phyloP scores from a whole-genome alignment of 2,797 vertebrate genomes.

The Falco concolor region DNA sequence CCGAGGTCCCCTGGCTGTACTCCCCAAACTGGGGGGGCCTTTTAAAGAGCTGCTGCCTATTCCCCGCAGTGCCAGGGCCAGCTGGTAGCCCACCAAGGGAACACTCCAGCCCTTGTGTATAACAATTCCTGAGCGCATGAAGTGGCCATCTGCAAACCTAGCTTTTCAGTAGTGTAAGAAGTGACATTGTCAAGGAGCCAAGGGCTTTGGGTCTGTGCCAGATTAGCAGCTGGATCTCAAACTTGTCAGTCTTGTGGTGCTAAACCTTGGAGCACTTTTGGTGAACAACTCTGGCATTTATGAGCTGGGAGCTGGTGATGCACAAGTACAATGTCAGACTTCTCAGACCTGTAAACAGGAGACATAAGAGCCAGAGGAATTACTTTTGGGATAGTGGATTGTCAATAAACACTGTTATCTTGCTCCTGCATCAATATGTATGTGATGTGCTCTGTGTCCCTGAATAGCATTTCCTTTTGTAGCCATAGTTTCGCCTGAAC shows the following conservation, averaged over 20 bases:
- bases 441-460: constrained; percentile 3
- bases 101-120: constrained; percentile 18
- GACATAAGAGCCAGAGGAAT: background rate
- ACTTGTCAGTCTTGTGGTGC: constrained; percentile 6
- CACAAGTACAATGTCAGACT: background rate
- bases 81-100: constrained; percentile 47
- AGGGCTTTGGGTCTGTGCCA: constrained; percentile 50
- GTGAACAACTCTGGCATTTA: constrained; percentile 1
- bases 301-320: background rate
- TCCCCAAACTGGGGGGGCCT: background rate
- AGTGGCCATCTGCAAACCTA: constrained; percentile 64
- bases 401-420: constrained; percentile 24
- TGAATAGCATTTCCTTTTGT: background rate
- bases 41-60: rapidly evolving
- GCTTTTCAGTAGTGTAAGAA: constrained; percentile 48
- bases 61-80: background rate
- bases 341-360: background rate
- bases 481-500: background rate
- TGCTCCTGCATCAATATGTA: constrained; percentile 18
- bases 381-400: background rate
- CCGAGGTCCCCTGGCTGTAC: background rate
- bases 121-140: constrained; percentile 5
- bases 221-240: constrained; percentile 59
- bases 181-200: constrained; percentile 58
- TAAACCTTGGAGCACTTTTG: constrained; percentile 42